Conservation (phyloP, 2,888 invertebrate species). For the Chesias legatella region DNA sequence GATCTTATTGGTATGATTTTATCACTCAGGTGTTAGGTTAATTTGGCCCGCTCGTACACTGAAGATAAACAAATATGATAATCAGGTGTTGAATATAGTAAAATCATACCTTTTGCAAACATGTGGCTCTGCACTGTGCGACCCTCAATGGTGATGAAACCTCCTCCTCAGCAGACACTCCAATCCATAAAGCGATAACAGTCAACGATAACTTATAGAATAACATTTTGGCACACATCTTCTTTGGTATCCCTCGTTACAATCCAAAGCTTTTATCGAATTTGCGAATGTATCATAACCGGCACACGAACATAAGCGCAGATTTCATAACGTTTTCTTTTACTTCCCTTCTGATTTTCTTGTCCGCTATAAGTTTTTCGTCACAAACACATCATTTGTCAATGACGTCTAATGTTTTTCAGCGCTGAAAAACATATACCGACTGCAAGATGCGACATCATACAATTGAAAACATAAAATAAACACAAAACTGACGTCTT, state of each 20-base stretch:
- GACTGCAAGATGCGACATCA: slow-evolving; percentile 27
- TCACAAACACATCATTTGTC: slow-evolving; percentile 49
- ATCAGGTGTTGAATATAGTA: background rate
- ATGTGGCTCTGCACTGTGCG: slow-evolving; percentile 86
- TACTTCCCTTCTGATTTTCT: slow-evolving; percentile 39
- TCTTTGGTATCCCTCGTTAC: slow-evolving; percentile 69
- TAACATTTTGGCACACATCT: slow-evolving; percentile 80
- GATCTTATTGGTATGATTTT: too few species aligned
- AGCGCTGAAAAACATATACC: slow-evolving; percentile 35
- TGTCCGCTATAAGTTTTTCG: slow-evolving; percentile 43
- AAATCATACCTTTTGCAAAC: slow-evolving; percentile 83
- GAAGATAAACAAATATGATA: slow-evolving; percentile 15
- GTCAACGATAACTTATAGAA: slow-evolving; percentile 74
- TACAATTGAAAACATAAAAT: slow-evolving; percentile 43
- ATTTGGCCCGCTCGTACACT: background rate
- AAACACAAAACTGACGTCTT: slow-evolving; percentile 51
- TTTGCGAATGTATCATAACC: slow-evolving; percentile 68
- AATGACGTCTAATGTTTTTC: slow-evolving; percentile 34
- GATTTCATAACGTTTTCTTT: slow-evolving; percentile 57
- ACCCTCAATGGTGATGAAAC: slow-evolving; percentile 86
- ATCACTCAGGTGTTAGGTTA: too few species aligned
- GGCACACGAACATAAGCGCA: slow-evolving; percentile 54
- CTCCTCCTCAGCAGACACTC: slow-evolving; percentile 82
- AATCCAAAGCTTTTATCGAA: slow-evolving; percentile 52
- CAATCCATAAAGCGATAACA: slow-evolving; percentile 70